phyloP scores from a whole-genome alignment of 2,113 vertebrate genomes.

The Bothrops jararaca region DNA sequence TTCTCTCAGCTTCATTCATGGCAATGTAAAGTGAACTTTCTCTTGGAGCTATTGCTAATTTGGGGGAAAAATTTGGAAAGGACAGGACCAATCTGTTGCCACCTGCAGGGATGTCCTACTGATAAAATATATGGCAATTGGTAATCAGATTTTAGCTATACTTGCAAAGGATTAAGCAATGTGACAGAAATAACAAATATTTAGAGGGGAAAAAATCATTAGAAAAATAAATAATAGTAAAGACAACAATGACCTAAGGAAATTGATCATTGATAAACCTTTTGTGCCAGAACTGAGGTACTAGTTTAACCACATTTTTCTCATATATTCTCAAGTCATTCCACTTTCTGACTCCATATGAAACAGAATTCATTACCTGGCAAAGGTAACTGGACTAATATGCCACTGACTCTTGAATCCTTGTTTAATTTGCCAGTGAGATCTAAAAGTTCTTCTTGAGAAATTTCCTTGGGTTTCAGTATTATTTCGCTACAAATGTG shows the following conservation, averaged over 20 bases:
- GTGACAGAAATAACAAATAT: background rate
- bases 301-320: background rate
- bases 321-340: background rate
- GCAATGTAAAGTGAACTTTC: background rate
- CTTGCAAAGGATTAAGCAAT: background rate
- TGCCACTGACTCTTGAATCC: constrained; percentile 83
- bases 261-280: background rate
- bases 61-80: background rate
- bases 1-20: background rate
- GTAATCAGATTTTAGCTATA: background rate
- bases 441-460: constrained; percentile 86
- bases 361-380: constrained; percentile 66
- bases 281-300: background rate
- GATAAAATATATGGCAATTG: background rate
- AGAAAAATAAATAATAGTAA: background rate
- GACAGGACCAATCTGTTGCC: background rate
- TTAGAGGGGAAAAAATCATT: background rate
- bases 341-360: background rate
- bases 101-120: background rate
- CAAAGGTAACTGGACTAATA: constrained; percentile 89
- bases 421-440: constrained; percentile 81
- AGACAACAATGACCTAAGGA: background rate
- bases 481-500: constrained; percentile 84
- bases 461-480: constrained; percentile 78
- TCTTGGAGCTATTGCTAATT: background rate